Evolutionary conservation across 1,140 invertebrate genomes (phyloP).

Genomic region (Muscidifurax raptorellus): DNA sequence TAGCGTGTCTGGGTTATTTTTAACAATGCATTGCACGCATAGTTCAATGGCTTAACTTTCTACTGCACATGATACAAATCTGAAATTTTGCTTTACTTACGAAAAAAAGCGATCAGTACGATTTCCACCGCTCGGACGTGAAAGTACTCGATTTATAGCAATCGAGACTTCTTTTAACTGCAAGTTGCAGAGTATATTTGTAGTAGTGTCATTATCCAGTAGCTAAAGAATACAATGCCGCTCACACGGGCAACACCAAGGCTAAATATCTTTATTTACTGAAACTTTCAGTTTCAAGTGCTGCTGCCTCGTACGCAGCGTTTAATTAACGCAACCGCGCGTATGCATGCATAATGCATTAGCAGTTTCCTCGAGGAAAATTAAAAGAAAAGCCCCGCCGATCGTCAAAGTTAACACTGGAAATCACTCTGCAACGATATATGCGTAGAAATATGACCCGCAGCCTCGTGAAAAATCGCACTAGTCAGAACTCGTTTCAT

Average conservation of each 20-base stretch:
- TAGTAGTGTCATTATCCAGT: neutral
- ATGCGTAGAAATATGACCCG: no score
- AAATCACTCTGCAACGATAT: no score
- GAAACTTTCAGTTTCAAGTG: neutral
- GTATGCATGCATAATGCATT: neutral
- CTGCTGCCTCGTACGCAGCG: neutral
- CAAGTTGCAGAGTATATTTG: no score
- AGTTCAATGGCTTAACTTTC: constrained; percentile 8
- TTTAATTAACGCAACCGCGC: neutral
- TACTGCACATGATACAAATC: neutral
- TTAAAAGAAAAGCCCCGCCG: neutral
- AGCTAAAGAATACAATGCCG: constrained; percentile 4
- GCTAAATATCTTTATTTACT: constrained; percentile 4
- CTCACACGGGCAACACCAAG: neutral
- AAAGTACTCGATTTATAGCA: neutral
- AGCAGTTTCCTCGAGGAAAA: neutral
- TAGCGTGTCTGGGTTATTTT: neutral
- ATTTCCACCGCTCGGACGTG: neutral
- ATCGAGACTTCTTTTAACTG: neutral
- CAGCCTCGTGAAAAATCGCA: neutral
- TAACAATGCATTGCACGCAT: neutral
- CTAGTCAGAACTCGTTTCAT: neutral
- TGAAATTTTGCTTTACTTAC: neutral
- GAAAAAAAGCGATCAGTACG: neutral
- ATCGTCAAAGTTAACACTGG: no score